phyloP scores from a whole-genome alignment of 2,888 invertebrate genomes.

The Pantelozetes paolii region DNA sequence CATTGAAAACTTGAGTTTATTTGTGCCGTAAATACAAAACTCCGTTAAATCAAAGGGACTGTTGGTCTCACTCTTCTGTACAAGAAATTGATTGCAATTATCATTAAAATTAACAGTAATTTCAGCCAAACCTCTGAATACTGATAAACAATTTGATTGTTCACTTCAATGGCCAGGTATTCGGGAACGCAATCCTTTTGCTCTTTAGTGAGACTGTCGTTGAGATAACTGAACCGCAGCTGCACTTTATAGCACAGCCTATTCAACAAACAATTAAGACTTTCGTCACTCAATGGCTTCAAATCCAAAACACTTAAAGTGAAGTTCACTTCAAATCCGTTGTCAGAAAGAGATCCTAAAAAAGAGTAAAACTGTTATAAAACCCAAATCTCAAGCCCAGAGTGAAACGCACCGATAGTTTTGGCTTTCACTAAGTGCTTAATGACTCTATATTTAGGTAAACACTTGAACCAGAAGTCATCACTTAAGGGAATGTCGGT shows the following conservation, averaged over 20 bases:
- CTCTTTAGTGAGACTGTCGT: not conserved
- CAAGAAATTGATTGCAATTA: not conserved
- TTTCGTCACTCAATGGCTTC: not conserved
- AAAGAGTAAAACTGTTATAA: not conserved
- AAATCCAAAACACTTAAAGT: not conserved
- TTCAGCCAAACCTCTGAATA: not conserved
- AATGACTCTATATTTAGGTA: slow-evolving; percentile 3
- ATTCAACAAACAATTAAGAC: too few species aligned
- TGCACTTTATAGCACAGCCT: not conserved
- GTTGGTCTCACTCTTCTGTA: not conserved
- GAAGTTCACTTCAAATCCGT: not conserved
- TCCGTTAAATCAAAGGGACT: not conserved
- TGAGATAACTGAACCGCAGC: not conserved
- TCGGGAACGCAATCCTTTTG: slow-evolving; percentile 27
- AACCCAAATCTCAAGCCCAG: not conserved
- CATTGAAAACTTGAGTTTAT: not conserved
- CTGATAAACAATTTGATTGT: not conserved
- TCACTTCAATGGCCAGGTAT: slow-evolving; percentile 24
- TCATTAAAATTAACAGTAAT: not conserved
- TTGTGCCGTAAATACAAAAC: not conserved
- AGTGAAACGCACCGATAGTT: slow-evolving; percentile 12
- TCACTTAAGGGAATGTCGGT: not conserved
- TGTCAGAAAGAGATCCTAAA: slow-evolving; percentile 23
- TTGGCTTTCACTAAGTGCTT: not conserved
- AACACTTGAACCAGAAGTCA: not conserved